Base-by-base conservation (phyloP, 2,888 invertebrate genomes). In the Synergus japonicus region DNA sequence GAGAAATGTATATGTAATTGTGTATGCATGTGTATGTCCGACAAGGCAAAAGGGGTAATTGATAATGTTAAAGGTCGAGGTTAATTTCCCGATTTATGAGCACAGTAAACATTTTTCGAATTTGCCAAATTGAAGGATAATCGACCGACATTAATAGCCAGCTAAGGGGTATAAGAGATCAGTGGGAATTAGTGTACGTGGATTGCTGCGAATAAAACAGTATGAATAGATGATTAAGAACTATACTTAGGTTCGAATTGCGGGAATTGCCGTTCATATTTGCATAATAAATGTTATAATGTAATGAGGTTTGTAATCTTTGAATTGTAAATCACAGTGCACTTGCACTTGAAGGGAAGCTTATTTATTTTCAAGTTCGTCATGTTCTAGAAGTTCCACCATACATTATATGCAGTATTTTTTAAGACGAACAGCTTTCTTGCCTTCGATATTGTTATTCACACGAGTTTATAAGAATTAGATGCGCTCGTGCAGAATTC, bases 11-110 rank as follows among this genome's bases (percentile, higher is more conserved):
- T 63, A 1, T 37, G 12, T 46, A 10, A 18, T 63, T n/a, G 5
- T 37, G 12, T 46, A 10, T 12, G 10, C 7, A 46, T 13, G 46
- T 46, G 46, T n/a, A 18, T 9, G 22, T 63, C 13, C 22, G 60
- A 29, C 22, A 29, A 54, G 18, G 60, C 12, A 13, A 63, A 29
- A 29, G 22, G 22, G 86, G 88, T 90, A 91, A 91, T 91, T 91
- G 91, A 91, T 92, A 90, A 90, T 88, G 90, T 87, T 91, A 88
- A 90, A 89, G 88, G 87, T 81, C 80, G 84, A 85, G 90, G 88
- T 90, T 91, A 91, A 91, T 90, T 89, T 88, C 86, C 82, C 88
- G 90, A 91, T 91, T 91, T 91, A 91, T 90, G 90, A 83, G 87
- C 87, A 83, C 83, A 86, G 87, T 86, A 87, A 86, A 87, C 84